Evolutionary conservation across 92 coral and sea anemone genomes (phyloP).

Genomic region (Palythoa grandiflora): DNA sequence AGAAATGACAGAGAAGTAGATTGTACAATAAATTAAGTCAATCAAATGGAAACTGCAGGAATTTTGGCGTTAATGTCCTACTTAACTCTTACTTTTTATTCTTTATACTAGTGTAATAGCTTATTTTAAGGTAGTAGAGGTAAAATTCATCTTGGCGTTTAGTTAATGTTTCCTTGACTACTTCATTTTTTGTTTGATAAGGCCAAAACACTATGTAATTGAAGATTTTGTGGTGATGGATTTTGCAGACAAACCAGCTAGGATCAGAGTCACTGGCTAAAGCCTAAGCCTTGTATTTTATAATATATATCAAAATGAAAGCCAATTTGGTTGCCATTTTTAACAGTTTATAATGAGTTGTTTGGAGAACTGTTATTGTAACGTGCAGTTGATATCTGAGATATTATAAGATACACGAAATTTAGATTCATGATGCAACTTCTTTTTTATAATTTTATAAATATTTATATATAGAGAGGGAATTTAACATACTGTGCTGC

Average conservation of each 20-base stretch:
- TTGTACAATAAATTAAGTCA: background rate
- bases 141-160: background rate
- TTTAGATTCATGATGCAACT: background rate
- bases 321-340: background rate
- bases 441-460: background rate
- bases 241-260: background rate
- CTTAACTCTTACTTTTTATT: background rate
- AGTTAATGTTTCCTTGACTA: slow-evolving; percentile 4
- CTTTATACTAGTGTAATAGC: background rate
- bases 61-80: background rate
- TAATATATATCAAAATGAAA: background rate
- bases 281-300: slow-evolving; percentile 1
- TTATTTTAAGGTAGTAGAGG: background rate
- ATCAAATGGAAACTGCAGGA: background rate
- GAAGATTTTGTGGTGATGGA: background rate
- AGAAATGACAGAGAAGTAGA: background rate
- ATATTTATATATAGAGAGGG: too few relatives aligned
- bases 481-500: too few relatives aligned
- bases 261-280: background rate
- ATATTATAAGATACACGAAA: slow-evolving; percentile 1
- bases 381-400: background rate
- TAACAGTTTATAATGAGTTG: background rate
- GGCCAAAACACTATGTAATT: background rate
- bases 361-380: background rate
- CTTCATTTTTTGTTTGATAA: background rate